A percentile compares a stretch with the other conserved stretches of the same genome.
phyloP scores from a whole-genome alignment of 2,797 vertebrate species.

The Tragopan temminckii region DNA sequence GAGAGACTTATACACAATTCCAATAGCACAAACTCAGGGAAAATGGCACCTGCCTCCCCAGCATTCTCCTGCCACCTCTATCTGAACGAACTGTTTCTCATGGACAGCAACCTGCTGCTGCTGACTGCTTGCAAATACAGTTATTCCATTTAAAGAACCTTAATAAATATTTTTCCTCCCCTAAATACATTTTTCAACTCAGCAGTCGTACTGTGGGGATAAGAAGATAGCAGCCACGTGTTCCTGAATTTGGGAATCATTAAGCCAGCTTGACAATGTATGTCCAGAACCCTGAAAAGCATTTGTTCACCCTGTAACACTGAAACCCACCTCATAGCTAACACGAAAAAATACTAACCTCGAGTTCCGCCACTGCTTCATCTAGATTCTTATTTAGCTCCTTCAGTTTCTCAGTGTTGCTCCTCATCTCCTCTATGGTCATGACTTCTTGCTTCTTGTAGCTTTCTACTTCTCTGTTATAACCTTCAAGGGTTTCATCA shows the following conservation, averaged over 20 bases:
- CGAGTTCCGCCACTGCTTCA: slow-evolving; percentile 84
- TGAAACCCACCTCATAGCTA: background rate
- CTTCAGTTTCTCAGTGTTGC: slow-evolving; percentile 85
- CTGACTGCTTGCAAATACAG: background rate
- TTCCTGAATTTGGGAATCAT: background rate
- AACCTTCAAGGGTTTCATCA: slow-evolving; percentile 78
- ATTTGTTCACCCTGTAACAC: background rate
- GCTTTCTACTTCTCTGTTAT: slow-evolving; percentile 83
- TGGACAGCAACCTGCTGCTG: background rate
- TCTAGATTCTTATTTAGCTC: slow-evolving; percentile 84
- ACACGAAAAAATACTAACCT: slow-evolving; percentile 80
- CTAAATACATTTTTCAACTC: background rate
- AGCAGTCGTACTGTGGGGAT: background rate
- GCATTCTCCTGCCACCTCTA: background rate
- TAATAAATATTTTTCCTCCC: background rate
- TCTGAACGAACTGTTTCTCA: background rate
- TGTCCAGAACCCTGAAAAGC: background rate
- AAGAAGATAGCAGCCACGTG: background rate
- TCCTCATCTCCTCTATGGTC: slow-evolving; percentile 86
- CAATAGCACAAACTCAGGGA: background rate
- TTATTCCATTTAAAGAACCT: background rate
- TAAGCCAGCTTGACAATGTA: background rate
- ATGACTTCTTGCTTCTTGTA: slow-evolving; percentile 87
- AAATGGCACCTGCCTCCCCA: background rate
- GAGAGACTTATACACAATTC: background rate